Evolutionary conservation across 1,140 invertebrate genomes (phyloP), one percentile per base, ranked within the genome.

Genomic region (Nixonia krombeini): DNA sequence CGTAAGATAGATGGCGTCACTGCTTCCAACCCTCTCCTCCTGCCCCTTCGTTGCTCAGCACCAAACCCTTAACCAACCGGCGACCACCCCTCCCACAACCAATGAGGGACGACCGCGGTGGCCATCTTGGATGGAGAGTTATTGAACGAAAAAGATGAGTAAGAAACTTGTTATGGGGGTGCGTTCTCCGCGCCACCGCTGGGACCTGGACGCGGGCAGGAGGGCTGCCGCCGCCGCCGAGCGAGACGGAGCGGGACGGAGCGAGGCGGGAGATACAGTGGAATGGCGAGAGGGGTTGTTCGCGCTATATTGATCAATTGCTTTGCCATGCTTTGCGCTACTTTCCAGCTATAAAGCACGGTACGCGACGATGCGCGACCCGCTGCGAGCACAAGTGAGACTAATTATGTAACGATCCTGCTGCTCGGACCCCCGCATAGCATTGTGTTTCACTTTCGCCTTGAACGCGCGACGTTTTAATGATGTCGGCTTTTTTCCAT

Each of bases 101-200:
- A 85, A 85, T 85, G 84, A 85, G 82, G 78, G 74, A 85, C 84
- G 84, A 85, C 84, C 82, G 81, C 76, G 82, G 82, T 84, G 82
- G 84, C 83, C 83, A 85, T 85, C 83, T 85, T 85, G 83, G 82
- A 83, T 84, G 82, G 83, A 84, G 82, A 84, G 82, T 85, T 85
- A 85, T 85, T 85, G 83, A 85, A 84, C 83, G 83, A 85, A 85
- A 85, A 85, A 85, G 83, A 85, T 85, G 83, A 85, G 83, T 84
- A 85, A 85, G 83, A 85, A 84, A 84, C 83, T 84, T 85, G 82
- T 84, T 85, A 85, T 80, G 80, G 79, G 82, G 82, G 82, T 84
- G 80, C 81, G 81, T 82, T 83, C 80, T 80, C 73, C 44, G 63
- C 68, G 72, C 73, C 70, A 67, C 41, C 52, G 44, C 56, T 55